Evolutionary conservation across 2,888 invertebrate genomes (phyloP), one percentile per base, ranked within the genome.

Genomic region (Cephus nigrinus): DNA sequence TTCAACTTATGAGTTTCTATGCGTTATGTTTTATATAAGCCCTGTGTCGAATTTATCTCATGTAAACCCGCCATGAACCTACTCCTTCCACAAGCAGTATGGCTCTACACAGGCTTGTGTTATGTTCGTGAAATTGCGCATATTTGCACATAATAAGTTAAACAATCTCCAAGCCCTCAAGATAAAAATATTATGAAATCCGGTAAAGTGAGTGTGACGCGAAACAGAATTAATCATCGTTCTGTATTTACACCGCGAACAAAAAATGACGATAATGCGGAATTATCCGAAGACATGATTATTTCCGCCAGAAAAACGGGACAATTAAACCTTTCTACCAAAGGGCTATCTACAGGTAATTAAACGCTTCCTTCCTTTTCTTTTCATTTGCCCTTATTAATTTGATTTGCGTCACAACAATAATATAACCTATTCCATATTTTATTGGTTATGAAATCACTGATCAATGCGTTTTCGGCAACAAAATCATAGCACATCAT

Each of bases 301-400:
- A 96, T 97, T 92, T 94, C 95, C 82, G 97, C 97, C 4, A 94
- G 97, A 86, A 95, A 95, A 88, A 95, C 95, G 82, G 98, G 98
- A 32, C 94, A 95, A 84, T 92, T 98, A 71, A 96, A 96, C 93
- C 93, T 98, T 84, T 94, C 96, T 78, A 95, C 95, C 82, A 94
- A 94, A 88, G 96, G 95, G 85, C 92, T 97, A 83, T 93, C 94
- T 74, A 93, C 94, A 92, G 96, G 98, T 96, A 92, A 90, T 90
- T 85, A 81, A 79, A 33, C 74, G 69, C 79, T 80, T 35, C 75
- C 76, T 79, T 69, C 79, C 40, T 11, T 40, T 15, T 69, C 55
- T 78, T 75, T 75, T 30, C 9, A 12, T 73, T 78, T 12, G 69
- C 35, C 32, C 31, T 72, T 68, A 11, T 68, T 74, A n/a, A 9